A percentile compares a stretch with the other conserved stretches of the same genome.
Conservation (phyloP, 2,797 vertebrate species). For the Coracias cyanogaster region DNA sequence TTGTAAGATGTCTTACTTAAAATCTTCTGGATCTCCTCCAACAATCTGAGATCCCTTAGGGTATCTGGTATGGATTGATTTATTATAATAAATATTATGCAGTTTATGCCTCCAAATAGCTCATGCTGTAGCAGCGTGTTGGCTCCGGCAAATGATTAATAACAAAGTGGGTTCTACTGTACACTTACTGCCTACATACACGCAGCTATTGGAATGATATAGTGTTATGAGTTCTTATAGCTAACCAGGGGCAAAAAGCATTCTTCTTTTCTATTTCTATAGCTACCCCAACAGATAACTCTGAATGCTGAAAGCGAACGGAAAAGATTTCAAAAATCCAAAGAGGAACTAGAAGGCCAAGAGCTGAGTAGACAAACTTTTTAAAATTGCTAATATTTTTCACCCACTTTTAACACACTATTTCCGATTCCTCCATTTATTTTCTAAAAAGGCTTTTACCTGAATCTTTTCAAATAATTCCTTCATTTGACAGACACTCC, state of each 20-base stretch:
- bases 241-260: constrained; percentile 69
- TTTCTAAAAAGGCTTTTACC: neutral
- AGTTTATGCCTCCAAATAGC: constrained; percentile 26
- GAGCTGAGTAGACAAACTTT: neutral
- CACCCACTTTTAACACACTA: neutral
- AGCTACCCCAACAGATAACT: constrained; percentile 46
- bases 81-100: constrained; percentile 54
- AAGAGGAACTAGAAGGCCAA: constrained; percentile 32
- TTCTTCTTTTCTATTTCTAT: constrained; percentile 62
- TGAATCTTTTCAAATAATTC: constrained; percentile 22
- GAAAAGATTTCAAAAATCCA: constrained; percentile 1
- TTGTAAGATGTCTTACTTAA: constrained; percentile 3
- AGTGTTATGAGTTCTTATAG: constrained; percentile 68
- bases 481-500: neutral
- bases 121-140: neutral
- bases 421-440: neutral
- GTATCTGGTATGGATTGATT: constrained; percentile 22
- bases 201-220: constrained; percentile 53
- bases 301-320: constrained; percentile 26
- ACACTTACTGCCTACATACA: constrained; percentile 47
- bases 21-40: constrained; percentile 35
- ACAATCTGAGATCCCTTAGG: neutral
- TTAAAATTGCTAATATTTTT: constrained; percentile 22
- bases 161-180: constrained; percentile 45
- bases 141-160: constrained; percentile 64